These are phyloP conservation scores for Microcebus murinus DNA, from an alignment of 2,113 vertebrate species.

Conservation along the genomic window DNA sequence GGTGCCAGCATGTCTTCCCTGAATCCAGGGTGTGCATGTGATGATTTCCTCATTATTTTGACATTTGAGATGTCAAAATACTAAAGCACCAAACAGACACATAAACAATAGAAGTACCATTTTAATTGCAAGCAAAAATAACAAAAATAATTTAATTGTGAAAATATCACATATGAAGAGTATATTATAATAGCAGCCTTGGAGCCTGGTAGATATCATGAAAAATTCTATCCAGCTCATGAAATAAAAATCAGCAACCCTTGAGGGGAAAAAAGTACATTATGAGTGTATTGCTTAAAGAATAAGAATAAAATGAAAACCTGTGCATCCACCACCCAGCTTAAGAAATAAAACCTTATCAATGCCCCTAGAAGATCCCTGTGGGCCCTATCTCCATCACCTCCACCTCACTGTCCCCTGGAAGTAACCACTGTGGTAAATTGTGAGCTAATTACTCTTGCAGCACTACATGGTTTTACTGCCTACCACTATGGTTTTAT, in stretches of 20 bases:
- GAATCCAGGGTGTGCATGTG: not conserved
- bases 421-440: not conserved
- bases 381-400: not conserved
- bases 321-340: not conserved
- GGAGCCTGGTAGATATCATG: not conserved
- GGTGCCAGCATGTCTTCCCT: not conserved
- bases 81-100: not conserved
- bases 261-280: not conserved
- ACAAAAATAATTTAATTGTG: not conserved
- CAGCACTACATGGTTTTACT: not conserved
- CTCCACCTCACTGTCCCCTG: not conserved
- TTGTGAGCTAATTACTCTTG: not conserved
- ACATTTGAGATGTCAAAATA: constrained; percentile 11
- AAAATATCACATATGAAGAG: not conserved
- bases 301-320: not conserved
- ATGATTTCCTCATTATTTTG: constrained; percentile 33
- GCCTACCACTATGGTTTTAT: not conserved
- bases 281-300: not conserved
- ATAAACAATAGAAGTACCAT: not conserved
- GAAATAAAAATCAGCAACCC: constrained; percentile 49
- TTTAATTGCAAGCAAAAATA: constrained; percentile 38
- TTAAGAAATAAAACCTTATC: not conserved
- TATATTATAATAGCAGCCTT: not conserved
- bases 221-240: constrained; percentile 21
- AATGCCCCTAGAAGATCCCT: not conserved